Evolutionary conservation across 2,113 vertebrate genomes (phyloP), one percentile per base, ranked within the genome.

Genomic region (Lampris megalopsis): DNA sequence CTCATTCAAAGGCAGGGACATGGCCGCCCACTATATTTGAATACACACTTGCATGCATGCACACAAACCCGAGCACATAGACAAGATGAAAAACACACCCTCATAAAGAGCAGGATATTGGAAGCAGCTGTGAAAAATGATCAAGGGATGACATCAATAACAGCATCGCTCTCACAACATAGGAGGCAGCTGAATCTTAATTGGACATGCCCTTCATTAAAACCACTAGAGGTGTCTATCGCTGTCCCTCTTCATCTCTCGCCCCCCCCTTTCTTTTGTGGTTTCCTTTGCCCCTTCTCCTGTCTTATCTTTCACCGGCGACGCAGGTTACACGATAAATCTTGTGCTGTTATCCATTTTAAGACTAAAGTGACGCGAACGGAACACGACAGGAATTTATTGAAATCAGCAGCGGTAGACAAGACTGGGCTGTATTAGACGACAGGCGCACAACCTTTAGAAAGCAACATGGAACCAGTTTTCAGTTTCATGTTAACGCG

Each of bases 131-230:
- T 81, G 81, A 89, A 84, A 90, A 90, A 89, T 85, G 81, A 92
- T 92, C 89, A 91, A 93, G 89, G 88, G 85, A 74, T 79, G 86
- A 89, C 90, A 92, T 92, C 88, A 91, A 90, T 89, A 85, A 83
- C 77, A 71, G 73, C 77, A 88, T 45, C 58, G 84, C 78, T 79
- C 75, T 84, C 76, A 83, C 76, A 81, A 77, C 79, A 88, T 72
- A 77, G 74, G 71, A 85, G 68, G 59, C 86, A 89, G 86, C 88
- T 92, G 89, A 82, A 89, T 85, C 73, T 86, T 89, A 91, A 92
- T 89, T 88, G 81, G 75, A 89, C 73, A 69, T 40, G 75, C 83
- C 73, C 67, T 77, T 87, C 77, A 88, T 91, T 92, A 88, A 79
- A 86, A 52, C 13, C 53, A 69, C 79, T 70, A 57, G 49, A 73